Conservation (phyloP, 2,113 vertebrate species). For the Plotosus lineatus region DNA sequence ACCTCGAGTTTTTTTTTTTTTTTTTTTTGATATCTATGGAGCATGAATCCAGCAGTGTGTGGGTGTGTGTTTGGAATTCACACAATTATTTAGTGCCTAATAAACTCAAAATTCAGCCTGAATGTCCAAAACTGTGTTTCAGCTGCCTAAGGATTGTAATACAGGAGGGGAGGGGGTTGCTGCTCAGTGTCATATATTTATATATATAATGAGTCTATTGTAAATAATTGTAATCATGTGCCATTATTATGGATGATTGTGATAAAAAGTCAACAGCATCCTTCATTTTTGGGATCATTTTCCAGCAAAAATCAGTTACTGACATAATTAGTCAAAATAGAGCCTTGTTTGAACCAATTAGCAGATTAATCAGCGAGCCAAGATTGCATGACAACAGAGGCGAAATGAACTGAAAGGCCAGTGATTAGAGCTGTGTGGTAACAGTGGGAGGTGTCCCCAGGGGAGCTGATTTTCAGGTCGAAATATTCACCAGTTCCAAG, state of each 20-base stretch:
- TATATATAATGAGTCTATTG: not conserved
- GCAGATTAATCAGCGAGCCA: not conserved
- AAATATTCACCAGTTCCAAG: not conserved
- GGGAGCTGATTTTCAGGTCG: not conserved
- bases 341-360: slow-evolving; percentile 6
- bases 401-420: not conserved
- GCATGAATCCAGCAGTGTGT: not conserved
- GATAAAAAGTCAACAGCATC: not conserved
- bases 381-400: not conserved
- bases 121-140: not conserved
- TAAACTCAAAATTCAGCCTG: not conserved
- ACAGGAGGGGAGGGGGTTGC: no score
- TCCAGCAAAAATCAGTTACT: not conserved
- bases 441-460: not conserved
- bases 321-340: not conserved
- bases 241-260: not conserved
- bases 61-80: not conserved
- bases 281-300: not conserved
- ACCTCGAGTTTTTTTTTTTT: not conserved
- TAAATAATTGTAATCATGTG: not conserved
- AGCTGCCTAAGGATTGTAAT: not conserved
- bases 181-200: not conserved
- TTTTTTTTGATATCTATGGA: not conserved
- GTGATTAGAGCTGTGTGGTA: not conserved
- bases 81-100: not conserved